Conservation (phyloP, 2,113 vertebrate species). For the Trogon melanurus region DNA sequence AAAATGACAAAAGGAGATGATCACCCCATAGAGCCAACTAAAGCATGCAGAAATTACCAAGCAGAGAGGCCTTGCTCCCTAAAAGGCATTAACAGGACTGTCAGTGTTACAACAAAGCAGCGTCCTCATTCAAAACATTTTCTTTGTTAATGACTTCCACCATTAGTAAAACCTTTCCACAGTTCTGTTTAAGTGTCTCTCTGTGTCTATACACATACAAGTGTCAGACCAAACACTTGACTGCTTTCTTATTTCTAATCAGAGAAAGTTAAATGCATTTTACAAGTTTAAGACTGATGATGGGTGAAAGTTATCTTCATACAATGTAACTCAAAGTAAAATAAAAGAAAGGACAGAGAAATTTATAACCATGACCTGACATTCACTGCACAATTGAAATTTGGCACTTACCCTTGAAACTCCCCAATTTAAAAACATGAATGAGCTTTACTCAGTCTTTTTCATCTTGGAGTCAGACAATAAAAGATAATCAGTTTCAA, state of each 20-base stretch:
- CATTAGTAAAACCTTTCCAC: neutral
- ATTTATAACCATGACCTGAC: neutral
- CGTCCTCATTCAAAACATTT: slow-evolving; percentile 33
- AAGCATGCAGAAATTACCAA: neutral
- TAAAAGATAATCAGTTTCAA: neutral
- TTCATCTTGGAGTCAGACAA: neutral
- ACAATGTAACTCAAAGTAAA: neutral
- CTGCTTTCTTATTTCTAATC: neutral
- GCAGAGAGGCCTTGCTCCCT: neutral
- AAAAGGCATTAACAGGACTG: neutral
- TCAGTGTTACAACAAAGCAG: neutral
- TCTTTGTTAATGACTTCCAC: slow-evolving; percentile 37
- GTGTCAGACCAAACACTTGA: neutral
- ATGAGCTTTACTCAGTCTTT: neutral
- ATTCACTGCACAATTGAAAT: neutral
- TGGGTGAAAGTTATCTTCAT: neutral
- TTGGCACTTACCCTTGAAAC: neutral
- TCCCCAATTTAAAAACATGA: neutral
- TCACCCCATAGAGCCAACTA: neutral
- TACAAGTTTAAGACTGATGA: neutral
- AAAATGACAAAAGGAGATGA: neutral
- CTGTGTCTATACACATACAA: neutral
- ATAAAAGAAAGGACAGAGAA: neutral
- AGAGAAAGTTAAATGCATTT: neutral
- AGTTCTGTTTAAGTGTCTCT: neutral